Evolutionary conservation across 1,140 invertebrate genomes (phyloP).

Genomic region (Drosophila funebris): DNA sequence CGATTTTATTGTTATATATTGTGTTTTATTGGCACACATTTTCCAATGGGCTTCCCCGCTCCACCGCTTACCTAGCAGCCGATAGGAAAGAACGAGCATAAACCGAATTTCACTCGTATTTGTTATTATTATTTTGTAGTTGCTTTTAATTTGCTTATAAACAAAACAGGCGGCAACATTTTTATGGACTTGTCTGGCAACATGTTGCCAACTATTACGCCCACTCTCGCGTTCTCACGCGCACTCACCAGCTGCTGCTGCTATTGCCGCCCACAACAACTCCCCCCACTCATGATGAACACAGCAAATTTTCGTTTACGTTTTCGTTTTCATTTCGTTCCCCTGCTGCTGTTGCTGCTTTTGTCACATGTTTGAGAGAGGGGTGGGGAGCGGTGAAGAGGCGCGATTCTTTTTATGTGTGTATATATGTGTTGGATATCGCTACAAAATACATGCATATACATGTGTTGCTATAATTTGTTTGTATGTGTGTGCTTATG

Average conservation of each 20-base stretch:
- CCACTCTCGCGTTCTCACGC: conserved; percentile 29
- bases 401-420: background rate
- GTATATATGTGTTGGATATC: background rate
- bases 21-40: conserved; percentile 50
- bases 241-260: conserved; percentile 1
- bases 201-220: conserved; percentile 42
- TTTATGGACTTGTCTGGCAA: conserved; percentile 40
- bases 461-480: background rate
- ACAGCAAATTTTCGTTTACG: conserved; percentile 50
- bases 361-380: conserved; percentile 37
- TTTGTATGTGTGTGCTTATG: background rate
- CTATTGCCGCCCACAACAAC: background rate
- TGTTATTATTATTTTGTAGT: conserved; percentile 20
- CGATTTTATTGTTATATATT: conserved; percentile 29
- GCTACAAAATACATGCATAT: background rate
- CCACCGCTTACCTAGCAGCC: background rate
- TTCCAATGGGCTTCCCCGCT: conserved; percentile 20
- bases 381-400: background rate
- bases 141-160: conserved; percentile 46
- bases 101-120: conserved; percentile 45
- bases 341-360: background rate
- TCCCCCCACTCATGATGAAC: conserved; percentile 56
- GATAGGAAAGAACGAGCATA: conserved; percentile 41
- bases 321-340: conserved; percentile 65
- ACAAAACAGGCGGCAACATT: conserved; percentile 36